These are phyloP conservation scores for Phycodurus eques DNA, from an alignment of 2,113 vertebrate genomes.

Conservation along the genomic window DNA sequence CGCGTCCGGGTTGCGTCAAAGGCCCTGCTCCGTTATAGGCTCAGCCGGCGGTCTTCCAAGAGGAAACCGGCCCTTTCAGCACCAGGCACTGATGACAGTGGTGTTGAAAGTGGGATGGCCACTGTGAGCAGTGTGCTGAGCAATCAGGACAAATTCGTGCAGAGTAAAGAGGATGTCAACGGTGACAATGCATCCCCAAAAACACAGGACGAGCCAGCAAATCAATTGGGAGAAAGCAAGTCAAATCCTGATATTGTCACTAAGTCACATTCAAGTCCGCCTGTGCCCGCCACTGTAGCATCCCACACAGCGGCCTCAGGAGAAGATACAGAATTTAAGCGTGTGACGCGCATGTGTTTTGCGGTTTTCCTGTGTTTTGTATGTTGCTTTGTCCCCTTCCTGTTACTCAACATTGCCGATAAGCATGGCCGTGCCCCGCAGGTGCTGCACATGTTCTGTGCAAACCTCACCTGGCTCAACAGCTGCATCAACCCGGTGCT, in stretches of 20 bases:
- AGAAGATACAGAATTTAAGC: conserved; percentile 75
- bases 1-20: conserved; percentile 72
- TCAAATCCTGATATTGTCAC: background rate
- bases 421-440: conserved; percentile 71
- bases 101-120: conserved; percentile 58
- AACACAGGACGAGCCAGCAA: background rate
- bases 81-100: conserved; percentile 71
- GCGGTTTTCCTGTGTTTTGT: conserved; percentile 82
- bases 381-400: conserved; percentile 79
- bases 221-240: conserved; percentile 9
- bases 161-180: conserved; percentile 10
- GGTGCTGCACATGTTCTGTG: conserved; percentile 80
- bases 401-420: conserved; percentile 80
- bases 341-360: conserved; percentile 85
- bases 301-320: conserved; percentile 47
- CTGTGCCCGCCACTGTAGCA: conserved; percentile 13
- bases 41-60: conserved; percentile 64
- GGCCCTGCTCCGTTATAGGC: conserved; percentile 74
- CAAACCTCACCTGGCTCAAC: conserved; percentile 87
- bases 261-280: background rate
- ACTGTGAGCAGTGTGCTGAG: conserved; percentile 66
- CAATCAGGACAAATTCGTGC: conserved; percentile 38
- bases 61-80: conserved; percentile 31
- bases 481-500: conserved; percentile 85
- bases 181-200: background rate